These are phyloP conservation scores for zebrafish (Danio rerio) DNA, from an alignment of 2,113 vertebrate genomes.

Conservation along the genomic window GRCz12tu NC_133193.1:35755001-35755500, in stretches of 20 bases:
- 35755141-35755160: slow-evolving; percentile 53
- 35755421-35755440: slow-evolving; percentile 39
- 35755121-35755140: slow-evolving; percentile 44
- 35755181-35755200: not conserved
- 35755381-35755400: slow-evolving; percentile 33
- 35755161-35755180: slow-evolving; percentile 53
- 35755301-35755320: slow-evolving; percentile 6
- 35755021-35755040: slow-evolving; percentile 12
- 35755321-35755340: slow-evolving; percentile 30
- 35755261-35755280: not conserved
- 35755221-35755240: not conserved
- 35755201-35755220: slow-evolving; percentile 23
- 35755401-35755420: slow-evolving; percentile 40
- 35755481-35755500: slow-evolving; percentile 43
- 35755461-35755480: slow-evolving; percentile 49
- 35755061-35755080: slow-evolving; percentile 41
- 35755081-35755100: slow-evolving; percentile 49
- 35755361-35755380: slow-evolving; percentile 15
- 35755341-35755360: slow-evolving; percentile 2
- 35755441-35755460: slow-evolving; percentile 30
- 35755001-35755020: slow-evolving; percentile 21
- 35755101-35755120: slow-evolving; percentile 31
- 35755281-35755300: slow-evolving; percentile 2
- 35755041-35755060: slow-evolving; percentile 37
- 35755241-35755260: not conserved